These are phyloP conservation scores for Eupeodes latifasciatus DNA, from an alignment of 2,888 invertebrate genomes.

Conservation along the genomic window DNA sequence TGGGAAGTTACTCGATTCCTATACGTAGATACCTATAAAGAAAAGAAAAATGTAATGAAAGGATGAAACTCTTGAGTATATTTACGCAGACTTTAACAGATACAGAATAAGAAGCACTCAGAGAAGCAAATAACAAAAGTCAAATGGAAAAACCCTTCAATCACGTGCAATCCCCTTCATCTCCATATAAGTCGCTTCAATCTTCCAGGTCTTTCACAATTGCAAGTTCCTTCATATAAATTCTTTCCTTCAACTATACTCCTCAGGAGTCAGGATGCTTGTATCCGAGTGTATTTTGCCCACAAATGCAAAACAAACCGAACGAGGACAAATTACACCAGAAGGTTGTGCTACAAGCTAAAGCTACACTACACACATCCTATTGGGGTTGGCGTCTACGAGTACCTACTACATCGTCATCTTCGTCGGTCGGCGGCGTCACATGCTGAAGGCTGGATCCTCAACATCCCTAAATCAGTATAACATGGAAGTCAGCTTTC, in stretches of 20 bases:
- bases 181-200: conserved; percentile 37
- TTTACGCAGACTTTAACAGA: background rate
- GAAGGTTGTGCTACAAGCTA: conserved; percentile 44
- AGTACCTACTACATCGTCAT: background rate
- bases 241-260: background rate
- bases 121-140: conserved; percentile 57
- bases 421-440: background rate
- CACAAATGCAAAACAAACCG: conserved; percentile 50
- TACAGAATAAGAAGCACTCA: conserved; percentile 16
- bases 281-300: background rate
- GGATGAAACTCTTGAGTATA: conserved; percentile 22
- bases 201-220: conserved; percentile 61
- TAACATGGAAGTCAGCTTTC: conserved; percentile 36
- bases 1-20: conserved; percentile 52
- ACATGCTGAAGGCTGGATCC: background rate
- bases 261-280: background rate
- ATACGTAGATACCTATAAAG: background rate
- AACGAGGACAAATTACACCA: conserved; percentile 62
- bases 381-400: background rate
- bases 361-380: background rate
- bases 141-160: conserved; percentile 52
- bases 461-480: conserved; percentile 2
- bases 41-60: conserved; percentile 36
- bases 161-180: conserved; percentile 44
- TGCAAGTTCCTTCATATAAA: conserved; percentile 40